Conservation (phyloP, 2,888 invertebrate species). For the Molorchus minor region DNA sequence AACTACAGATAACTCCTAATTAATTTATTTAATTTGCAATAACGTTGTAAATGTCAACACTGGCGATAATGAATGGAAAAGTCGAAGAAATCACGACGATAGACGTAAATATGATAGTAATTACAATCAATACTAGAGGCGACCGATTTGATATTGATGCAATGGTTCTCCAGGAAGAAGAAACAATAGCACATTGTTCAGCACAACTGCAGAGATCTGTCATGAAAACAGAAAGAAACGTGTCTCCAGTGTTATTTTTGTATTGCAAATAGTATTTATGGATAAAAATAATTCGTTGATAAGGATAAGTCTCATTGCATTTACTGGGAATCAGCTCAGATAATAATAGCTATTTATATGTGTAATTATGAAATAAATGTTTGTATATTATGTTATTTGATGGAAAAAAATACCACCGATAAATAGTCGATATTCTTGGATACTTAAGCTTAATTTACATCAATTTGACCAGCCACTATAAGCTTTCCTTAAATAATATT, state of each 20-base stretch:
- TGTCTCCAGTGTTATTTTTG: constrained; percentile 21
- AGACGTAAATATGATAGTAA: too few species aligned
- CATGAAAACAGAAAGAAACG: constrained; percentile 15
- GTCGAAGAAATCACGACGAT: constrained; percentile 9
- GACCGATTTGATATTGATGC: constrained; percentile 14
- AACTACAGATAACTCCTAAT: too few species aligned
- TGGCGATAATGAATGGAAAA: constrained; percentile 14
- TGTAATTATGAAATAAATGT: constrained; percentile 18
- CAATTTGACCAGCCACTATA: too few species aligned
- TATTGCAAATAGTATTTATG: constrained; percentile 12
- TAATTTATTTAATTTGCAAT: constrained; percentile 12
- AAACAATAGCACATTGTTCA: constrained; percentile 17
- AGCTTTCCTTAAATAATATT: too few species aligned
- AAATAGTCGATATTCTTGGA: too few species aligned
- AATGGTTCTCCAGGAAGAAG: constrained; percentile 5
- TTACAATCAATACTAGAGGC: background rate
- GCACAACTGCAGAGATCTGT: constrained; percentile 4
- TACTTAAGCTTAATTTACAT: too few species aligned
- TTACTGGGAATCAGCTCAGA: constrained; percentile 11
- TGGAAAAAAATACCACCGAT: too few species aligned
- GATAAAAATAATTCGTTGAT: constrained; percentile 16
- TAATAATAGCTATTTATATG: constrained; percentile 17
- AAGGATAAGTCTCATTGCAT: constrained; percentile 19
- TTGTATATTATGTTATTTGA: too few species aligned
- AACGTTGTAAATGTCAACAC: background rate